Conservation (phyloP, 2,888 invertebrate species). For the Diploptera punctata region DNA sequence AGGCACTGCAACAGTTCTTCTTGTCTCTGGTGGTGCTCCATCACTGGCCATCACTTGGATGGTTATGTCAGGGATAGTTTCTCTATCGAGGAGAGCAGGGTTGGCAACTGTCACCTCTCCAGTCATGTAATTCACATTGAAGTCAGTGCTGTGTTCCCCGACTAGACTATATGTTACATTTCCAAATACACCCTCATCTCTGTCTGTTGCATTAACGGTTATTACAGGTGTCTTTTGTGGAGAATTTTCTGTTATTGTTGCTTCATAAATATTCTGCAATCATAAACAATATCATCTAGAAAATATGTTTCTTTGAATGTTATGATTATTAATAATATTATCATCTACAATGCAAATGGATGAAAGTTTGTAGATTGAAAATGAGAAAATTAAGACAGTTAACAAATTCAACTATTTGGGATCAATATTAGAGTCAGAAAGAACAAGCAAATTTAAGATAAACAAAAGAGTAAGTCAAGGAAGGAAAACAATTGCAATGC, state of each 20-base stretch:
- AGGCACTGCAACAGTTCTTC: conserved; percentile 76
- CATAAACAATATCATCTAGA: not conserved
- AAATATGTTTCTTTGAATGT: no score
- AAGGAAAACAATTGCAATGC: no score
- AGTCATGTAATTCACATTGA: conserved; percentile 71
- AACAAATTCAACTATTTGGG: not conserved
- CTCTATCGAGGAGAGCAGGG: conserved; percentile 78
- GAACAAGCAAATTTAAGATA: no score
- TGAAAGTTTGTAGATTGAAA: no score
- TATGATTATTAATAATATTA: not conserved
- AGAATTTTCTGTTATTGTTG: conserved; percentile 77
- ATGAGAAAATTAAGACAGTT: no score
- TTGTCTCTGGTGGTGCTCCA: conserved; percentile 72
- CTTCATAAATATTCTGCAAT: conserved; percentile 64
- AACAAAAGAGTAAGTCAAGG: no score
- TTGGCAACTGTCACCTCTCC: conserved; percentile 81
- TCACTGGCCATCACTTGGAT: conserved; percentile 84
- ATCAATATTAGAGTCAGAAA: not conserved
- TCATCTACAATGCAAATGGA: no score
- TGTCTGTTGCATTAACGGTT: conserved; percentile 77
- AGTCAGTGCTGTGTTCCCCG: conserved; percentile 76
- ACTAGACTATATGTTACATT: conserved; percentile 77
- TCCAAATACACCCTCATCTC: conserved; percentile 81
- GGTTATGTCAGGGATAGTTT: conserved; percentile 70
- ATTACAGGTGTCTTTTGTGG: conserved; percentile 74